Evolutionary conservation across 2,113 vertebrate species (phyloP).

Genomic region (Raja brachyura): DNA sequence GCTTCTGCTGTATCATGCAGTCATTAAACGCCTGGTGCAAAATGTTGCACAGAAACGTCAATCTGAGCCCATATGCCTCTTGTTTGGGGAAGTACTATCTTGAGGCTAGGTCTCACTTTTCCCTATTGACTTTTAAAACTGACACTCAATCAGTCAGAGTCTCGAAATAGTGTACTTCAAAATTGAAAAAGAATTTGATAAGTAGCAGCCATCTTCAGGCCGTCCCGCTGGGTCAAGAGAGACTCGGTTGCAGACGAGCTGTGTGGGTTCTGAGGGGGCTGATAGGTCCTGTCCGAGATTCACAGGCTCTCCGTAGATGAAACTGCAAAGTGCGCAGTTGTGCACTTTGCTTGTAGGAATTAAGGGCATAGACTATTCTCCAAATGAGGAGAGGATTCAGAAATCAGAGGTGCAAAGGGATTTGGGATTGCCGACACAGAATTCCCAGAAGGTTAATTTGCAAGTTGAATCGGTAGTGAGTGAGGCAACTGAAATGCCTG

Average conservation of each 20-base stretch:
- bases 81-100: neutral
- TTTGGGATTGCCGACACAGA: too few species aligned
- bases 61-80: neutral
- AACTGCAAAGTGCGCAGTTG: too few species aligned
- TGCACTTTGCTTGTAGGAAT: too few species aligned
- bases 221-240: neutral
- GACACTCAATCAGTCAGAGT: neutral
- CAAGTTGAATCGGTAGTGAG: too few species aligned
- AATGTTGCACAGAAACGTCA: neutral
- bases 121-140: slow-evolving; percentile 13
- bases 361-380: too few species aligned
- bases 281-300: too few species aligned
- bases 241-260: neutral
- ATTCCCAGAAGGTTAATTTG: too few species aligned
- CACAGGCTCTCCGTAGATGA: too few species aligned
- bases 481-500: too few species aligned
- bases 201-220: neutral
- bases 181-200: slow-evolving; percentile 27
- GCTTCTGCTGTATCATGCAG: too few species aligned
- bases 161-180: slow-evolving; percentile 3
- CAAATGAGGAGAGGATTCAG: too few species aligned
- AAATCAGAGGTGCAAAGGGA: too few species aligned
- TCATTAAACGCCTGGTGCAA: slow-evolving; percentile 22
- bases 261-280: neutral
- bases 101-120: slow-evolving; percentile 18